Evolutionary conservation across 1,140 invertebrate genomes (phyloP), one percentile per base, ranked within the genome.

Genomic region (Littorina saxatilis): DNA sequence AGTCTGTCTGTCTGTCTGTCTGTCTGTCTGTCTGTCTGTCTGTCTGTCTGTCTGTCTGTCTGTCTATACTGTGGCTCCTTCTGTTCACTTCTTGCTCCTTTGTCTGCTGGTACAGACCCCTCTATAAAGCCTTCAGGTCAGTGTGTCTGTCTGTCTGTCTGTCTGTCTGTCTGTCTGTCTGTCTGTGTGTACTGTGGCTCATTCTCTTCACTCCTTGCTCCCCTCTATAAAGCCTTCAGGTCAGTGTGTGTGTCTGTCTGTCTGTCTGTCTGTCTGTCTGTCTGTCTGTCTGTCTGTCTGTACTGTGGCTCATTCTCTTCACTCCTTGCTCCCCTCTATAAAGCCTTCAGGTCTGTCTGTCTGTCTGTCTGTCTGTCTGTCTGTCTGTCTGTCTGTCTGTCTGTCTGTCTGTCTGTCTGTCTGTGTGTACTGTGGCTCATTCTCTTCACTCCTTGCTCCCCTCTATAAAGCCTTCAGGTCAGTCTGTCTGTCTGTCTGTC

Each of bases 21-120:
- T 29, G 20, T 79, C 17, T 63, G n/a, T 15, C 9, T 23, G 3
- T 29, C n/a, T 37, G 35, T n/a, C 52, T 50, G 39, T 29, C n/a
- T 20, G 29, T 76, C 27, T 76, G 13, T 52, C 47, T n/a, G n/a
- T n/a, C n/a, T n/a, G n/a, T 99, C 92, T 96, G 97, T 80, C 93
- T 99, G 72, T 95, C 97, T 58, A 95, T 99, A 79, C 94, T 99
- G 29, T 99, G 98, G 93, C 94, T 97, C 78, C 87, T 98, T 37
- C 93, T 99, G 11, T 98, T 99, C 91, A 98, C 97, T 15, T 98
- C 99, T 32, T 97, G 98, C 92, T 99, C 99, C 61, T 99, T 99
- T 91, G 92, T 99, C 9, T 99, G 98, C 92, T 99, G 99, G 99
- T 98, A 96, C 89, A 93, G 96, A 91, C 96, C 96, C 70, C 94